Evolutionary conservation across 2,888 invertebrate genomes (phyloP), one percentile per base, ranked within the genome.

Genomic region (Chouioia cunea): DNA sequence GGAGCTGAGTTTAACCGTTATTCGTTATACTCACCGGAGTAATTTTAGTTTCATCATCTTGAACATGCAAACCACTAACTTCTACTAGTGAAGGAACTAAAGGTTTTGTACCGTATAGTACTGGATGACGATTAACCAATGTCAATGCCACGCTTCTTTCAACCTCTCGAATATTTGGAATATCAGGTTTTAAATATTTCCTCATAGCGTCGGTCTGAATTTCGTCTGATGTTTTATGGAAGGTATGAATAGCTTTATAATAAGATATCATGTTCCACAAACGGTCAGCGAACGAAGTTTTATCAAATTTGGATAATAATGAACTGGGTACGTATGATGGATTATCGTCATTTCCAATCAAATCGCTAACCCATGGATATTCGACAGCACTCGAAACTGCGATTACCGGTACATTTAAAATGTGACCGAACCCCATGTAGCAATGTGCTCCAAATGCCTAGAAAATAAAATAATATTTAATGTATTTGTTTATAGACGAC

Each of bases 21-120:
- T n/a, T n/a, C n/a, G n/a, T n/a, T 56, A 44, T 36, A 43, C 47
- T 75, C 78, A 82, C 83, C 6, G 56, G 56, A 0, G 77, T 53
- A 43, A 81, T 50, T 54, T 75, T 70, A 2, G 71, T 16, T 1
- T 65, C 76, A n/a, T 78, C 79, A 2, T 82, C 79, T 2, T 75
- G 75, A 2, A 89, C 84, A 72, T 90, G 90, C 69, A 89, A 81
- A 46, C 89, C 90, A n/a, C 88, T 89, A 6, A 89, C 87, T 52
- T 88, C 86, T 12, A 90, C 80, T 74, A 88, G 80, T 8, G 85
- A 85, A 0, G 87, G 81, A 8, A 86, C 82, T 0, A 79, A 77
- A 8, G 89, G 88, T 52, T 85, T 83, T 4, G 86, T 76, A 6
- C 86, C 85, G 53, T 85, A 86, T 27, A 89, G 70, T 0, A 86